Evolutionary conservation across 2,888 invertebrate species (phyloP).

Genomic region (Drosophila anomalata): DNA sequence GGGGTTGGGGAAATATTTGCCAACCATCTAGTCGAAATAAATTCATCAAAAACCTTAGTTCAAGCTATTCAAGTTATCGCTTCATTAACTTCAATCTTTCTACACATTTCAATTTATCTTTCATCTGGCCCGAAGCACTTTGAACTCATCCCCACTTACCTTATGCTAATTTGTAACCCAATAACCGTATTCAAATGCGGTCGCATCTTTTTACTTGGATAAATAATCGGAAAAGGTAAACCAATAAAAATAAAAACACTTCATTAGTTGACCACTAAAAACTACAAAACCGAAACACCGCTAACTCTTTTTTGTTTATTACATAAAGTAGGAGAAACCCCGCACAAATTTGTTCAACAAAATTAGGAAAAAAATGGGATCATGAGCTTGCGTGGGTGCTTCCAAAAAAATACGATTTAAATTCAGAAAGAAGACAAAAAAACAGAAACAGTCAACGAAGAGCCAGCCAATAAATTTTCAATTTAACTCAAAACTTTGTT

Average conservation of each 20-base stretch:
- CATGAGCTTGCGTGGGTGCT: conserved; percentile 56
- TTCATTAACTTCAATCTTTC: conserved; percentile 24
- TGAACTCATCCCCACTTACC: conserved; percentile 9
- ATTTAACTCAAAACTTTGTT: conserved; percentile 42
- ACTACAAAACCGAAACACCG: conserved; percentile 43
- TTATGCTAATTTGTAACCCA: conserved; percentile 25
- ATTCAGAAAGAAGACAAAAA: not conserved
- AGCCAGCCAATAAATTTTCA: conserved; percentile 56
- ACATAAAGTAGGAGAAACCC: conserved; percentile 52
- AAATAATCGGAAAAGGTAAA: conserved; percentile 23
- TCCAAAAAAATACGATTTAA: not conserved
- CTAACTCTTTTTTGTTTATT: conserved; percentile 40
- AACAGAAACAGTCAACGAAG: conserved; percentile 16
- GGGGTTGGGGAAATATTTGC: not conserved
- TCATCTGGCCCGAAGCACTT: not conserved
- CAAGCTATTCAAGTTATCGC: conserved; percentile 1
- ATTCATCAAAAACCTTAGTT: not conserved
- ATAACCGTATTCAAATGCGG: conserved; percentile 8
- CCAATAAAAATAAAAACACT: conserved; percentile 59
- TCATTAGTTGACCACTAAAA: conserved; percentile 55
- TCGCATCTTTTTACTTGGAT: conserved; percentile 12
- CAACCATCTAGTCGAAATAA: not conserved
- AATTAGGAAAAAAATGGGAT: conserved; percentile 17
- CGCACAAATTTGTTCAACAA: conserved; percentile 30
- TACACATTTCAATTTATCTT: conserved; percentile 12